These are phyloP conservation scores for Lycia hirtaria DNA, from an alignment of 2,888 invertebrate species.

Conservation along the genomic window DNA sequence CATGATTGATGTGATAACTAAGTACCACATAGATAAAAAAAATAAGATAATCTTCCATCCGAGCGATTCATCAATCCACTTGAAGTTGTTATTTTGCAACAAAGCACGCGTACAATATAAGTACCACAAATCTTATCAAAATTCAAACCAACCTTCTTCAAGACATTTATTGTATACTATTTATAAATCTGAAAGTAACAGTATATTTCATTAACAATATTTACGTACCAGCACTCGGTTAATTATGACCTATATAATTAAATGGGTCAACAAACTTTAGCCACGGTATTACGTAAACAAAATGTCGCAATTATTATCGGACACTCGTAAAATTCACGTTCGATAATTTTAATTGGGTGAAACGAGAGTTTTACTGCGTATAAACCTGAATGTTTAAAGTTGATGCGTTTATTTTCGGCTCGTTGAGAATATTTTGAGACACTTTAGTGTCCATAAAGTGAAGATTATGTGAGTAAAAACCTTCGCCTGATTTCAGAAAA, in stretches of 20 bases:
- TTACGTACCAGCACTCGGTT: constrained; percentile 7
- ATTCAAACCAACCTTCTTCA: neutral
- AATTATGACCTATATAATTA: constrained; percentile 38
- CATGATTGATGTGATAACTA: no score
- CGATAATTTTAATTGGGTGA: constrained; percentile 40
- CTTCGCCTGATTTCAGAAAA: constrained; percentile 58
- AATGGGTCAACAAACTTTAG: constrained; percentile 40
- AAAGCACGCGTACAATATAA: neutral
- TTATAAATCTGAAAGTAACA: neutral
- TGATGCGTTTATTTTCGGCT: constrained; percentile 54
- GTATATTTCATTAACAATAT: neutral
- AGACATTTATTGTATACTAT: neutral
- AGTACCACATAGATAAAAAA: no score
- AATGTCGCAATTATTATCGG: constrained; percentile 38
- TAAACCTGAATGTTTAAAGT: constrained; percentile 65
- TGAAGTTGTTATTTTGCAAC: neutral
- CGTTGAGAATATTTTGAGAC: constrained; percentile 58
- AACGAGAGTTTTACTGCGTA: constrained; percentile 38
- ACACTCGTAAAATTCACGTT: constrained; percentile 35
- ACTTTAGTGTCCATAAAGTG: constrained; percentile 61
- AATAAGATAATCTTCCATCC: no score
- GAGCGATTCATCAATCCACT: neutral
- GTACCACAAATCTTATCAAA: no score
- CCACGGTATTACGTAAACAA: constrained; percentile 40
- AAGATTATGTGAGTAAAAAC: constrained; percentile 58